A percentile compares a stretch with the other conserved stretches of the same genome.
Evolutionary conservation across 2,888 invertebrate genomes (phyloP).

Genomic region (Cephus pulcher): DNA sequence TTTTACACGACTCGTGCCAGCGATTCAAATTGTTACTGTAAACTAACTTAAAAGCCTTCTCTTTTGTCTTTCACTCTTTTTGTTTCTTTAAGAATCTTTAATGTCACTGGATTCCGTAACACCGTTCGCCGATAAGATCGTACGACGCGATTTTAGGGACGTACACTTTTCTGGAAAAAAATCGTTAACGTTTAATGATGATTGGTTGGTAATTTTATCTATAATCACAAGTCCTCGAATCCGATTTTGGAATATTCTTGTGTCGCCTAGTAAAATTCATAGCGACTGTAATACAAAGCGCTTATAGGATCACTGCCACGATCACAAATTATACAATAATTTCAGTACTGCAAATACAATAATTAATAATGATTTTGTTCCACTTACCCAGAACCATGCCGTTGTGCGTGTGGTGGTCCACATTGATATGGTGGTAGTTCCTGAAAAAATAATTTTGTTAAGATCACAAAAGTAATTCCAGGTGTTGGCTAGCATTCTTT

Average conservation of each 20-base stretch:
- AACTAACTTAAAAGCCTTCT: neutral
- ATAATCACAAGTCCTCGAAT: neutral
- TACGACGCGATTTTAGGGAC: neutral
- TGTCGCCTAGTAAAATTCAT: neutral
- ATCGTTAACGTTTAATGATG: neutral
- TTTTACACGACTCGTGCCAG: neutral
- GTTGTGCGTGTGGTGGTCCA: conserved; percentile 55
- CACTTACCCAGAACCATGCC: conserved; percentile 60
- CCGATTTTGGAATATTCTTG: neutral
- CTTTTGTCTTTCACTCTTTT: neutral
- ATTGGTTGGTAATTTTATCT: neutral
- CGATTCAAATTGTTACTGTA: neutral
- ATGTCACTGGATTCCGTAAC: neutral
- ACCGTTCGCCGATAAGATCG: neutral
- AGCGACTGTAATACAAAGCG: neutral
- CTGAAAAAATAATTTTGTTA: conserved; percentile 29
- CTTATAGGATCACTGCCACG: neutral
- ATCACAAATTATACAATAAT: neutral
- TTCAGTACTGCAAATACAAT: neutral
- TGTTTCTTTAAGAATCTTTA: neutral
- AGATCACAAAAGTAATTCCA: neutral
- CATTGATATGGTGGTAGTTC: conserved; percentile 57
- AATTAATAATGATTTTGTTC: neutral
- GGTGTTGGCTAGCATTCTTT: neutral
- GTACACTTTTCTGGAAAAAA: neutral